phyloP scores from a whole-genome alignment of 2,888 invertebrate species.

The Trichopoda pennipes region DNA sequence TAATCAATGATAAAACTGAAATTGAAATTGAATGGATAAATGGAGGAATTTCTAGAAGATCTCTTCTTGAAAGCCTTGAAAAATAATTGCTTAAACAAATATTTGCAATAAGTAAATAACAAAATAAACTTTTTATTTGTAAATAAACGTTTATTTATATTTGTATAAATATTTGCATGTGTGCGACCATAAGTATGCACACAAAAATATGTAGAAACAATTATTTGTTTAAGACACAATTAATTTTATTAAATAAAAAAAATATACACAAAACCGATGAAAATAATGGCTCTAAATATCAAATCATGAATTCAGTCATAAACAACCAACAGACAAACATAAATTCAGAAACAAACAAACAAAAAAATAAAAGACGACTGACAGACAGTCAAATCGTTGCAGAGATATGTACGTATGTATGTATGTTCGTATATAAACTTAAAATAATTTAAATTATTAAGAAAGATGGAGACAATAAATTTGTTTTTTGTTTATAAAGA shows the following conservation, averaged over 20 bases:
- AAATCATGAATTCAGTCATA: conserved; percentile 23
- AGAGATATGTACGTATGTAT: neutral
- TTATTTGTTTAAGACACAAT: conserved; percentile 54
- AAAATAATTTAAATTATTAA: conserved; percentile 49
- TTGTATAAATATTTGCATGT: neutral
- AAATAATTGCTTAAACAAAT: conserved; percentile 63
- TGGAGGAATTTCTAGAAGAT: conserved; percentile 3
- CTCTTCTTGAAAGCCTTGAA: conserved; percentile 52
- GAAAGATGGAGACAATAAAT: conserved; percentile 32
- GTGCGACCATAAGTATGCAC: neutral
- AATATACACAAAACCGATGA: conserved; percentile 29
- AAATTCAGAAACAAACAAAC: too few relatives aligned
- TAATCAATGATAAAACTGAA: neutral
- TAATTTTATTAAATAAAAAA: conserved; percentile 15
- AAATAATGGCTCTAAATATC: conserved; percentile 13
- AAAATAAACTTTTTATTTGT: conserved; percentile 49
- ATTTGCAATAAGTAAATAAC: conserved; percentile 48
- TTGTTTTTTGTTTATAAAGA: conserved; percentile 38
- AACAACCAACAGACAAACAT: conserved; percentile 1
- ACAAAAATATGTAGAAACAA: conserved; percentile 15
- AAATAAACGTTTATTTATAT: too few relatives aligned
- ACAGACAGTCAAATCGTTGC: neutral
- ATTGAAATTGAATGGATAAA: conserved; percentile 6
- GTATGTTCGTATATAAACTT: neutral
- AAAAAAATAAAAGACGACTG: neutral